phyloP scores from a whole-genome alignment of 2,113 vertebrate genomes.

The Alaudala cheleensis region DNA sequence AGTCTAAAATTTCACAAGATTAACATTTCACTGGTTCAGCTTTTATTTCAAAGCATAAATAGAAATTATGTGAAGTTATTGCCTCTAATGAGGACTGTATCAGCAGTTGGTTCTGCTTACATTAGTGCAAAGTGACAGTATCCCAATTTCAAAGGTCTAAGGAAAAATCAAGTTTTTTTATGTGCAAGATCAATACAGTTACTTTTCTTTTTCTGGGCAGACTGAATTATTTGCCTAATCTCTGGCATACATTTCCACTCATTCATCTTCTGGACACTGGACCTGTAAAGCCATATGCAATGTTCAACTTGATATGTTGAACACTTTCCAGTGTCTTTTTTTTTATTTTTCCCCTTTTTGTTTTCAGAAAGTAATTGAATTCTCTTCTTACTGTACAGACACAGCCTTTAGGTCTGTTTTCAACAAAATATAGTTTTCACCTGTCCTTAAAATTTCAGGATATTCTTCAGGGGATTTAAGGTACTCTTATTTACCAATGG shows the following conservation, averaged over 20 bases:
- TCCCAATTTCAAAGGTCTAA: background rate
- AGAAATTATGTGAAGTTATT: background rate
- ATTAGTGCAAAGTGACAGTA: background rate
- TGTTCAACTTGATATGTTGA: background rate
- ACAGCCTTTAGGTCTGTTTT: background rate
- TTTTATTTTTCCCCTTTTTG: background rate
- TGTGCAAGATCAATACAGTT: background rate
- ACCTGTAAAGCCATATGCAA: background rate
- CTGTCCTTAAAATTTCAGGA: background rate
- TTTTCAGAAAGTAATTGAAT: background rate
- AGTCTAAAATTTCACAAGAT: background rate
- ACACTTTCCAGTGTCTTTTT: background rate
- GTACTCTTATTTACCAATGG: background rate
- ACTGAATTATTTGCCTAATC: background rate
- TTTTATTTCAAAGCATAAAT: background rate
- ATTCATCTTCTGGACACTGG: background rate
- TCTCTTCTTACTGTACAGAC: background rate
- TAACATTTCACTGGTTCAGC: background rate
- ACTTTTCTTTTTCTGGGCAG: background rate
- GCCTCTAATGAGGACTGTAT: background rate
- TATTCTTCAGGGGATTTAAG: background rate
- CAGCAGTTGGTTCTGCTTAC: background rate
- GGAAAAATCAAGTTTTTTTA: background rate
- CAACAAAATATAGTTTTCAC: background rate
- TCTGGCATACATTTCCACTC: background rate